phyloP scores from a whole-genome alignment of 2,888 invertebrate genomes.

The Escarpia spicata region DNA sequence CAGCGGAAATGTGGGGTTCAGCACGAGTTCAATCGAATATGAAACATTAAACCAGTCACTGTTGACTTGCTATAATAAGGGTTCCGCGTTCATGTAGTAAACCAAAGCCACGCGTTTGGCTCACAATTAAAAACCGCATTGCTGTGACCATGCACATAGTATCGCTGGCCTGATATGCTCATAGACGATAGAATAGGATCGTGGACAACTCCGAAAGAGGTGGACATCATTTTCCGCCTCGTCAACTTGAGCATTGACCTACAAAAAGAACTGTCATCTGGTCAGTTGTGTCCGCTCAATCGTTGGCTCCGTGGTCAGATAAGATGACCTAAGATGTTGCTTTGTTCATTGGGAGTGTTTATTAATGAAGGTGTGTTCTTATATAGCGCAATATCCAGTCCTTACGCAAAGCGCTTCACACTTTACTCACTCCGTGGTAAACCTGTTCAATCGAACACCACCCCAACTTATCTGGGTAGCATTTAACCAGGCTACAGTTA shows the following conservation, averaged over 20 bases:
- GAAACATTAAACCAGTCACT: not conserved
- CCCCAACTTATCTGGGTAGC: no score
- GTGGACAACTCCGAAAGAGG: not conserved
- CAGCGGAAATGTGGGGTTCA: not conserved
- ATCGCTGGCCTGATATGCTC: not conserved
- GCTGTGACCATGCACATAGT: not conserved
- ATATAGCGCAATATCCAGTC: no score
- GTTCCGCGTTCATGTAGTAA: not conserved
- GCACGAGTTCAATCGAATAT: not conserved
- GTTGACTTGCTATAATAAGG: not conserved
- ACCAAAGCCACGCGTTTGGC: not conserved
- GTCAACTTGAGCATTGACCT: not conserved
- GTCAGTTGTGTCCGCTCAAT: not conserved
- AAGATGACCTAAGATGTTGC: not conserved
- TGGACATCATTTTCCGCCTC: not conserved
- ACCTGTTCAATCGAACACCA: no score
- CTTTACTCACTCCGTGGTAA: no score
- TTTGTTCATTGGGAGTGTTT: not conserved
- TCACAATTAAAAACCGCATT: no score
- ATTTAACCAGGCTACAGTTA: no score
- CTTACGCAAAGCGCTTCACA: no score
- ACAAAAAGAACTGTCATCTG: not conserved
- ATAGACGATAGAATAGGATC: not conserved
- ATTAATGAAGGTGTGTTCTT: no score
- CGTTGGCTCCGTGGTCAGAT: not conserved